A percentile compares a stretch with the other conserved stretches of the same genome.
Evolutionary conservation across 2,797 vertebrate genomes (phyloP).

Genomic region (Lacerta bilineata): DNA sequence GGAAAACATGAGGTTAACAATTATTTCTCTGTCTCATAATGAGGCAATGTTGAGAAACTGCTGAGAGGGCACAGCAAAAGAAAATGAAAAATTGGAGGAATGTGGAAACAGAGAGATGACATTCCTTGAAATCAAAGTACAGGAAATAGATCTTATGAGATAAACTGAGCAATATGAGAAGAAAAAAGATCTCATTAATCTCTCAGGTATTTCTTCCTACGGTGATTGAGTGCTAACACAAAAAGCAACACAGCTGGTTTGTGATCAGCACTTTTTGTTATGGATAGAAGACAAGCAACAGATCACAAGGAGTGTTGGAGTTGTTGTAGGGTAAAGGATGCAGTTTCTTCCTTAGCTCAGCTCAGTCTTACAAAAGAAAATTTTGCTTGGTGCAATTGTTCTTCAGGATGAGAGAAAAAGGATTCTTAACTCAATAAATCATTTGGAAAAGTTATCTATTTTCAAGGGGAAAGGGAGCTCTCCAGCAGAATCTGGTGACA

Average conservation of each 20-base stretch:
- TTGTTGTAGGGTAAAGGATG: conserved; percentile 44
- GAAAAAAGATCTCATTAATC: conserved; percentile 71
- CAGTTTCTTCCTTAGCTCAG: conserved; percentile 63
- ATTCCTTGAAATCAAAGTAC: conserved; percentile 64
- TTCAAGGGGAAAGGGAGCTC: neutral
- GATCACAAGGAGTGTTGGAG: conserved; percentile 44
- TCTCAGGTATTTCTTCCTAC: conserved; percentile 64
- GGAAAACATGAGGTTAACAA: conserved; percentile 72
- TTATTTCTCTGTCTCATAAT: conserved; percentile 71
- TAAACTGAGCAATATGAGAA: conserved; percentile 60
- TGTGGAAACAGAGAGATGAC: conserved; percentile 61
- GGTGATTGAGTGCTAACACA: conserved; percentile 65
- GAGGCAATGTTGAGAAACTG: conserved; percentile 62
- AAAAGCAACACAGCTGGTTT: conserved; percentile 68
- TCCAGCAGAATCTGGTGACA: conserved; percentile 22
- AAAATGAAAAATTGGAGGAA: conserved; percentile 66
- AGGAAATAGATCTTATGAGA: conserved; percentile 70
- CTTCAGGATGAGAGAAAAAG: conserved; percentile 58
- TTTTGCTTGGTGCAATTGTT: conserved; percentile 57
- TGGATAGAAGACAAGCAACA: conserved; percentile 58
- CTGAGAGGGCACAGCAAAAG: conserved; percentile 63
- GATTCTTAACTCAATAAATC: conserved; percentile 54
- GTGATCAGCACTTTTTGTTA: conserved; percentile 68
- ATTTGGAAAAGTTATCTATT: conserved; percentile 55
- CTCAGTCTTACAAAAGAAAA: conserved; percentile 54